Evolutionary conservation across 2,888 invertebrate species (phyloP), one percentile per base, ranked within the genome.

Genomic region (Augiades crinisus): DNA sequence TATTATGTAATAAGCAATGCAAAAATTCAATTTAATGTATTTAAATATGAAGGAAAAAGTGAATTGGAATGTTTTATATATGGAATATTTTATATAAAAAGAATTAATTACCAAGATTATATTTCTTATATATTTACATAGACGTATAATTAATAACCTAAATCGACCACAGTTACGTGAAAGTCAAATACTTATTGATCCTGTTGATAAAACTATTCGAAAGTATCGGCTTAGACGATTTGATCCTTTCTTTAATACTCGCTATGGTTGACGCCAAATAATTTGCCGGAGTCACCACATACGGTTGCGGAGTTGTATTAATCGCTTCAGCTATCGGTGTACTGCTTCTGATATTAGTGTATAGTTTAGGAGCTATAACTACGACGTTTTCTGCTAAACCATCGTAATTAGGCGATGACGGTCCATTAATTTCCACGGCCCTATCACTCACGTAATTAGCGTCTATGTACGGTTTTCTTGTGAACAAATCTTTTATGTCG

Each of bases 141-240:
- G n/a, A n/a, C n/a, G n/a, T n/a, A n/a, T n/a, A n/a, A n/a, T n/a
- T n/a, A n/a, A n/a, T n/a, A n/a, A n/a, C n/a, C n/a, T n/a, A n/a
- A n/a, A n/a, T n/a, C n/a, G n/a, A n/a, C n/a, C n/a, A n/a, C n/a
- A n/a, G 19, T 57, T 59, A 67, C 47, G 66, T 68, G 61, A 74
- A 87, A 36, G 64, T 71, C 55, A 89, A 72, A 72, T 89, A 89
- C 58, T 81, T 85, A 62, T 84, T 85, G 22, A 88, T 83, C 53
- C 76, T 81, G 57, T 79, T 72, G 19, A 88, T 76, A 64, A 75
- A 88, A 30, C 70, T 72, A 44, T 71, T 65, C 0, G 81, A 78
- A 3, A 88, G 60, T 1, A 82, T 61, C 0, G 87, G 85, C 45
- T 77, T 85, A 1, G 68, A 57, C 19, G 70, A 61, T 55, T 65